Percentiles rank a stretch among this genome's conserved stretches.
Evolutionary conservation across 2,113 vertebrate species (phyloP).

Genomic region (Campylomormyrus tamandua): DNA sequence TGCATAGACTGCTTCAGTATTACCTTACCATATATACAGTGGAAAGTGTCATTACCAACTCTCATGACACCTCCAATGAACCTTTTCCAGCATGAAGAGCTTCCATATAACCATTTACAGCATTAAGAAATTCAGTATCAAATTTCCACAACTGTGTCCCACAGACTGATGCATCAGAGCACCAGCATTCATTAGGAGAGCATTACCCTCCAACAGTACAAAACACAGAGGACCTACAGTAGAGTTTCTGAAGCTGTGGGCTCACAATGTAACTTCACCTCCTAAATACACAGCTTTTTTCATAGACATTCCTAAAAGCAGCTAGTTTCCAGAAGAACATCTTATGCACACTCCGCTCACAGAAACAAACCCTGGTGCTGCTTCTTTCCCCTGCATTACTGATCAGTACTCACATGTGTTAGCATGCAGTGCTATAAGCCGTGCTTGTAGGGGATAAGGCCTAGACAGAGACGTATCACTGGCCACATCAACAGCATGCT

Average conservation of each 20-base stretch:
- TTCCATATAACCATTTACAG: slow-evolving; percentile 4
- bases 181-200: not conserved
- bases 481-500: not conserved
- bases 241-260: not conserved
- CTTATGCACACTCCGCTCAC: not conserved
- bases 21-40: not conserved
- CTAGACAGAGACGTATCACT: not conserved
- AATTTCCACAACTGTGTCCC: not conserved
- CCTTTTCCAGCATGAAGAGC: not conserved
- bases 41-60: not conserved
- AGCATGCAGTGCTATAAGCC: not conserved
- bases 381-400: not conserved
- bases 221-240: not conserved
- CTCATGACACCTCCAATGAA: not conserved
- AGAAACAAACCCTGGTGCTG: not conserved
- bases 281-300: not conserved
- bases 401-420: not conserved
- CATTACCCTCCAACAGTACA: not conserved
- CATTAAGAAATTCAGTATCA: not conserved
- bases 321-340: not conserved
- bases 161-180: not conserved
- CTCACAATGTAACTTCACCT: not conserved
- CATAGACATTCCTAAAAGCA: not conserved
- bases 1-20: not conserved
- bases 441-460: not conserved